phyloP scores from a whole-genome alignment of 2,888 invertebrate species.

The Acanthosoma haemorrhoidale region DNA sequence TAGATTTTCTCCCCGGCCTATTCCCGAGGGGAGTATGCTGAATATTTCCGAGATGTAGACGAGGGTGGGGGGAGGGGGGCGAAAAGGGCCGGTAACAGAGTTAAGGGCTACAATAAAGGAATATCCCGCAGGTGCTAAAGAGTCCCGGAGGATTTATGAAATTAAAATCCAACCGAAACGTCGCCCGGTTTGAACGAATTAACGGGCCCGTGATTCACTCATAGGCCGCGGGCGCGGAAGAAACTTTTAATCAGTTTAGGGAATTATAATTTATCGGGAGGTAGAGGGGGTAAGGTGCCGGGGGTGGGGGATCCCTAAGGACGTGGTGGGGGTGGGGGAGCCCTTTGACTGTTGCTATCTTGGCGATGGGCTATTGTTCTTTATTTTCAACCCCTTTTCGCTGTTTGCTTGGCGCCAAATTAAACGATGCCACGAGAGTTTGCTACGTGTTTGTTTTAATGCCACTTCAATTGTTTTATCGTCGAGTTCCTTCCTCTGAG shows the following conservation, averaged over 20 bases:
- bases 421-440: neutral
- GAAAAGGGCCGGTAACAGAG: neutral
- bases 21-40: too few species aligned
- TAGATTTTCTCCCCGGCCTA: too few species aligned
- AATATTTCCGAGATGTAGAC: too few species aligned
- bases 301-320: neutral
- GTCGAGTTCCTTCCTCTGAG: neutral
- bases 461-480: neutral
- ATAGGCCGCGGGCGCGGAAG: neutral
- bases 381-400: neutral
- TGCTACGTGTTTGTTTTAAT: neutral
- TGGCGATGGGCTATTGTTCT: neutral
- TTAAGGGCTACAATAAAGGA: neutral
- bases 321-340: neutral
- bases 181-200: neutral
- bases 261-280: neutral
- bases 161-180: neutral
- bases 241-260: slow-evolving; percentile 1
- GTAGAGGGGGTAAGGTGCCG: neutral
- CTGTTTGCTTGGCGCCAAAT: neutral
- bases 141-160: neutral
- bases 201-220: neutral
- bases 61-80: too few species aligned
- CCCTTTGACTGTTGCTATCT: neutral
- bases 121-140: neutral